A percentile compares a stretch with the other conserved stretches of the same genome.
phyloP scores from a whole-genome alignment of 64 coral and sea anemone species.

The Acropora tenuis region DNA sequence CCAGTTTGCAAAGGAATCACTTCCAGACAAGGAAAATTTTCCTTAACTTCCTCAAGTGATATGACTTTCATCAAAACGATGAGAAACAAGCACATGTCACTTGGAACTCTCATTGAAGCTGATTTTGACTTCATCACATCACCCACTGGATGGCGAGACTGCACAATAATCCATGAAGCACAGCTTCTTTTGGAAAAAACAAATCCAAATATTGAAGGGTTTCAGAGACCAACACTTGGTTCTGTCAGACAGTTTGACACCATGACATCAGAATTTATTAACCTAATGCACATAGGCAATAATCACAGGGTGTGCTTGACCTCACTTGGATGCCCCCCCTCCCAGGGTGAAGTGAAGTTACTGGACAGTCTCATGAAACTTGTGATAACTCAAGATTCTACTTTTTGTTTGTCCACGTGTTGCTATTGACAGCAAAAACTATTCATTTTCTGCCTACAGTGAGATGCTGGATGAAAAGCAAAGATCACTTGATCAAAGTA shows the following conservation, averaged over 20 bases:
- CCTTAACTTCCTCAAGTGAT: neutral
- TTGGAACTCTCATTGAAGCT: neutral
- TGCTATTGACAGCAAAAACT: too few relatives aligned
- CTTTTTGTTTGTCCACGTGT: too few relatives aligned
- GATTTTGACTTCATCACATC: neutral
- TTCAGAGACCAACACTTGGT: neutral
- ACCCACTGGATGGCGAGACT: neutral
- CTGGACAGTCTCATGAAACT: too few relatives aligned
- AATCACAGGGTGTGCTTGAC: too few relatives aligned
- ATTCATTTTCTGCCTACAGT: constrained; percentile 5
- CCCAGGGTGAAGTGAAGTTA: too few relatives aligned
- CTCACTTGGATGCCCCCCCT: too few relatives aligned
- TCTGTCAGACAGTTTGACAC: neutral
- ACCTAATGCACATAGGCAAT: too few relatives aligned
- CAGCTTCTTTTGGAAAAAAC: too few relatives aligned
- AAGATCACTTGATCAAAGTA: constrained; percentile 30
- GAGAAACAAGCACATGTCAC: neutral
- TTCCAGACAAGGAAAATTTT: neutral
- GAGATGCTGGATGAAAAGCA: constrained; percentile 33
- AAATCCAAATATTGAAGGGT: neutral
- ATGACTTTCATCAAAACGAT: neutral
- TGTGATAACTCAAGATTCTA: too few relatives aligned
- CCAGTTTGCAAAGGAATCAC: constrained; percentile 23
- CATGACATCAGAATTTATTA: too few relatives aligned
- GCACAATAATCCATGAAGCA: neutral